Conservation (phyloP, 2,888 invertebrate species). For the Argyresthia albistria region DNA sequence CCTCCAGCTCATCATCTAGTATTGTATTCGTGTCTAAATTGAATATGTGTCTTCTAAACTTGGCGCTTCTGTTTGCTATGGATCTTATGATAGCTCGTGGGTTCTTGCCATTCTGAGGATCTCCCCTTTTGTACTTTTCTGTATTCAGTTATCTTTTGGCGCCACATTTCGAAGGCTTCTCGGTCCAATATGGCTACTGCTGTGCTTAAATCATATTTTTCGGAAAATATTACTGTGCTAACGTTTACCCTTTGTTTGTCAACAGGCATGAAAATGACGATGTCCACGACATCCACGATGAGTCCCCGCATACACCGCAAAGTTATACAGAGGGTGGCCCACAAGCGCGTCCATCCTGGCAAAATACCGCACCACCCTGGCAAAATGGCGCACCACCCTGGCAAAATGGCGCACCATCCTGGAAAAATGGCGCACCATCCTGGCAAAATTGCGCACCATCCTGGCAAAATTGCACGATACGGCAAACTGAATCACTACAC, state of each 20-base stretch:
- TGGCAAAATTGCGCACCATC: conserved; percentile 34
- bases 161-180: too few species aligned
- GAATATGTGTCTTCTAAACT: too few species aligned
- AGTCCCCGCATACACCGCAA: conserved; percentile 77
- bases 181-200: too few species aligned
- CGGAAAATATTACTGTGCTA: conserved; percentile 12
- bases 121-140: too few species aligned
- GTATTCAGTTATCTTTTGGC: too few species aligned
- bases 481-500: conserved; percentile 39
- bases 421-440: conserved; percentile 50
- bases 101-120: too few species aligned
- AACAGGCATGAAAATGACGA: conserved; percentile 81
- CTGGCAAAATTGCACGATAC: too few species aligned
- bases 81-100: too few species aligned
- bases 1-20: too few species aligned
- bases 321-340: conserved; percentile 75
- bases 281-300: conserved; percentile 78
- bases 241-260: conserved; percentile 42
- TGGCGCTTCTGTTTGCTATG: too few species aligned
- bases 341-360: conserved; percentile 66
- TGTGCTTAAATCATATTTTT: too few species aligned
- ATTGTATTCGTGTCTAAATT: too few species aligned
- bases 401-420: conserved; percentile 37
- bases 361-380: conserved; percentile 35
- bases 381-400: conserved; percentile 50